Evolutionary conservation across 2,888 invertebrate species (phyloP).

Genomic region (Sipha maydis): DNA sequence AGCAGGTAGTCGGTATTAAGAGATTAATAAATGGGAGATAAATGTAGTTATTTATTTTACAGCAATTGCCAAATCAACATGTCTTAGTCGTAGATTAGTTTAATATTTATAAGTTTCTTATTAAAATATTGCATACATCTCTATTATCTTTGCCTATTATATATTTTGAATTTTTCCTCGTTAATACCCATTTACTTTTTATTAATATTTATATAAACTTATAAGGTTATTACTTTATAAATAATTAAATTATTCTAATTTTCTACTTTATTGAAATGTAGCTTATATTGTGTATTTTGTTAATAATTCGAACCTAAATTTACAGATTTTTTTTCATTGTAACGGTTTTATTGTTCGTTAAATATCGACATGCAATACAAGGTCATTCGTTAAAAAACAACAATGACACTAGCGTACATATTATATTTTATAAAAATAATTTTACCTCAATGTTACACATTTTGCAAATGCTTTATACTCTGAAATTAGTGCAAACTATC

Average conservation of each 20-base stretch:
- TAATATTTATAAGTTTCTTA: too few relatives aligned
- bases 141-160: neutral
- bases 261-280: slow-evolving; percentile 18
- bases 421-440: slow-evolving; percentile 37
- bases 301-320: neutral
- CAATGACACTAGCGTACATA: neutral
- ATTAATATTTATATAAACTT: neutral
- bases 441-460: slow-evolving; percentile 25
- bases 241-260: slow-evolving; percentile 5
- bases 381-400: slow-evolving; percentile 34
- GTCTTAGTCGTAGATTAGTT: too few relatives aligned
- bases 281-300: neutral
- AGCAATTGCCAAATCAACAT: neutral
- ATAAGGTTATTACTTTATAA: neutral
- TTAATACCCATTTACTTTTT: neutral
- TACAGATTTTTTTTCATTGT: slow-evolving; percentile 29
- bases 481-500: neutral
- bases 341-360: slow-evolving; percentile 17
- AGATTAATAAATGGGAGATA: neutral
- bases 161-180: neutral
- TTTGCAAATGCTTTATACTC: slow-evolving; percentile 3
- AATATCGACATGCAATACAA: slow-evolving; percentile 38
- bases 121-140: neutral
- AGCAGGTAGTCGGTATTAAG: neutral
- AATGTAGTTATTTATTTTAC: neutral